A percentile compares a stretch with the other conserved stretches of the same genome.
These are phyloP conservation scores for Scleropages formosus DNA, from an alignment of 2,797 vertebrate genomes.

Conservation along the genomic window DNA sequence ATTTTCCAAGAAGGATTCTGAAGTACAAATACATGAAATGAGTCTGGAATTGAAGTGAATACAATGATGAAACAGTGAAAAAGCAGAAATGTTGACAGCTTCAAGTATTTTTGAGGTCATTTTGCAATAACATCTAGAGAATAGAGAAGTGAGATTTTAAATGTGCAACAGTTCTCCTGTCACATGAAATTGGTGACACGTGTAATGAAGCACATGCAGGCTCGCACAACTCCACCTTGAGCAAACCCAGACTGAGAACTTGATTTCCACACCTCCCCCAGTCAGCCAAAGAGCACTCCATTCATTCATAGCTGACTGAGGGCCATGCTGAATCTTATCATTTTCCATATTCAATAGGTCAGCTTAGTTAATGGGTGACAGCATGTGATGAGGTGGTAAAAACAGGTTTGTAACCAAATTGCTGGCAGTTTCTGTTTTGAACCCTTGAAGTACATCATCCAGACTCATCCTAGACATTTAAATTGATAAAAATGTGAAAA, in stretches of 20 bases:
- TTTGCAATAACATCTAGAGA: constrained; percentile 15
- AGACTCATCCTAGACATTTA: no score
- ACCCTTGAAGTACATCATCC: no score
- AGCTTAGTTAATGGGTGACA: background rate
- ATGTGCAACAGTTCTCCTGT: constrained; percentile 23
- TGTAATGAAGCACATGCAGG: constrained; percentile 15
- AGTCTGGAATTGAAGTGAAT: background rate
- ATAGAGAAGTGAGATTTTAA: constrained; percentile 40
- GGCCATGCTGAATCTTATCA: background rate
- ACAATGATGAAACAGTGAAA: background rate
- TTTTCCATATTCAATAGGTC: background rate
- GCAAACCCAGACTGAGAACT: constrained; percentile 7
- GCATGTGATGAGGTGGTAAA: background rate
- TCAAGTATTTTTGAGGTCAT: background rate
- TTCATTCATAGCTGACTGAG: background rate
- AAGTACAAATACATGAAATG: no score
- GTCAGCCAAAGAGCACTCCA: background rate
- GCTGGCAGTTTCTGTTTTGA: background rate
- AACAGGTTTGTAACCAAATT: background rate
- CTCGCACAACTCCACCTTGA: constrained; percentile 24
- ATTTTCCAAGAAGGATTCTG: no score
- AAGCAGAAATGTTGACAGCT: constrained; percentile 16
- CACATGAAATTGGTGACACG: constrained; percentile 28
- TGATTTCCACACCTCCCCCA: background rate
- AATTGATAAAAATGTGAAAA: background rate